Conservation (phyloP, 2,888 invertebrate species). For the Athalia rosae region DNA sequence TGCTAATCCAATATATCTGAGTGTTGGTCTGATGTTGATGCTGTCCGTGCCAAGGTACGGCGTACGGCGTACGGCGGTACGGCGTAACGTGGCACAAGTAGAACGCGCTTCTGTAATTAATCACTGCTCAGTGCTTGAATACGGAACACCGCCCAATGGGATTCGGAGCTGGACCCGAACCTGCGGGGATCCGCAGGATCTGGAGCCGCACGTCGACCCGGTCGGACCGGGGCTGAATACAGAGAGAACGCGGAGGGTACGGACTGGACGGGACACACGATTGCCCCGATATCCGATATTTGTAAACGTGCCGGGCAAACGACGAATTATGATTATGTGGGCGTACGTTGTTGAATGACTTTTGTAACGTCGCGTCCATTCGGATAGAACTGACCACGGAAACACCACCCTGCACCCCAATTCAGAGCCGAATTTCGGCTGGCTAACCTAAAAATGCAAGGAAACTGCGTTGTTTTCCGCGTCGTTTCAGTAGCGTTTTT, state of each 20-base stretch:
- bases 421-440: not conserved
- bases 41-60: conserved; percentile 38
- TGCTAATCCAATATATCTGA: conserved; percentile 45
- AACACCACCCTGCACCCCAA: not conserved
- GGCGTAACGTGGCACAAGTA: not conserved
- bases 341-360: not conserved
- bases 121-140: conserved; percentile 45
- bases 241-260: conserved; percentile 17
- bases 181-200: conserved; percentile 17
- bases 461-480: not conserved
- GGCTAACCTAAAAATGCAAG: not conserved
- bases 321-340: not conserved
- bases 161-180: conserved; percentile 8
- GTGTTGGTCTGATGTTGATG: conserved; percentile 45
- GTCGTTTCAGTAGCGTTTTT: no score
- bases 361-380: no score
- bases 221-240: no score
- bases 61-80: no score
- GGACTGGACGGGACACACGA: conserved; percentile 13
- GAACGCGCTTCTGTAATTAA: conserved; percentile 42
- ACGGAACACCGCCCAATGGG: conserved; percentile 24
- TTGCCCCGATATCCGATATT: not conserved
- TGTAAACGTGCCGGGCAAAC: not conserved
- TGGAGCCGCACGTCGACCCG: not conserved
- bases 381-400: no score